phyloP scores from a whole-genome alignment of 2,797 vertebrate genomes.

The Urophycis tenuis region DNA sequence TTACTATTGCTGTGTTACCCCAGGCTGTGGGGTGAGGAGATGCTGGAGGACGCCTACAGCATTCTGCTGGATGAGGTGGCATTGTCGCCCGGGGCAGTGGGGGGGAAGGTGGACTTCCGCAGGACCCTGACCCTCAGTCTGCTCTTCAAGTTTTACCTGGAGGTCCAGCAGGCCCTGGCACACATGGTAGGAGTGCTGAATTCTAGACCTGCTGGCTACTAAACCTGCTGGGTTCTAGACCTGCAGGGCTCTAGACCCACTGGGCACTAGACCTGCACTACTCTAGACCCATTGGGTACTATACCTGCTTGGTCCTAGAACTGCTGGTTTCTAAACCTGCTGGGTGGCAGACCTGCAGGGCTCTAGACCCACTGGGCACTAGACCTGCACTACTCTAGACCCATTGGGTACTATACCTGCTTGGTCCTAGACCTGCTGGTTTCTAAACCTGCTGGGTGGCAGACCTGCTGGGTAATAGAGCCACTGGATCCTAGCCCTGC shows the following conservation, averaged over 20 bases:
- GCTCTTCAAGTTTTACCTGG: slow-evolving; percentile 85
- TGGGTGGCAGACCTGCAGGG: too few relatives aligned
- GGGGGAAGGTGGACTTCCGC: slow-evolving; percentile 76
- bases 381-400: too few relatives aligned
- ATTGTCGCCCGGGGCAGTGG: slow-evolving; percentile 61
- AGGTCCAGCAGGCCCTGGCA: slow-evolving; percentile 71
- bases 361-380: too few relatives aligned
- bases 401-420: too few relatives aligned
- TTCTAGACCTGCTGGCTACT: too few relatives aligned
- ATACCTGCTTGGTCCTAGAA: neutral
- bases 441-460: neutral
- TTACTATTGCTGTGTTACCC: neutral
- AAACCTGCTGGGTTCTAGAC: neutral
- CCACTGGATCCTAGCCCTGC: neutral
- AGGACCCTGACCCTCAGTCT: slow-evolving; percentile 80
- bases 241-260: neutral
- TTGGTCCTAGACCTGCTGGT: too few relatives aligned
- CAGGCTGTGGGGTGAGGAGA: slow-evolving; percentile 79
- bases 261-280: too few relatives aligned
- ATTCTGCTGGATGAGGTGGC: slow-evolving; percentile 75
- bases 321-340: neutral
- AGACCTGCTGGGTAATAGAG: neutral
- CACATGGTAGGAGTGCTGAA: slow-evolving; percentile 39
- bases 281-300: neutral
- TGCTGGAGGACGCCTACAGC: slow-evolving; percentile 72